phyloP scores from a whole-genome alignment of 1,140 invertebrate species.

The Zaprionus vittiger region DNA sequence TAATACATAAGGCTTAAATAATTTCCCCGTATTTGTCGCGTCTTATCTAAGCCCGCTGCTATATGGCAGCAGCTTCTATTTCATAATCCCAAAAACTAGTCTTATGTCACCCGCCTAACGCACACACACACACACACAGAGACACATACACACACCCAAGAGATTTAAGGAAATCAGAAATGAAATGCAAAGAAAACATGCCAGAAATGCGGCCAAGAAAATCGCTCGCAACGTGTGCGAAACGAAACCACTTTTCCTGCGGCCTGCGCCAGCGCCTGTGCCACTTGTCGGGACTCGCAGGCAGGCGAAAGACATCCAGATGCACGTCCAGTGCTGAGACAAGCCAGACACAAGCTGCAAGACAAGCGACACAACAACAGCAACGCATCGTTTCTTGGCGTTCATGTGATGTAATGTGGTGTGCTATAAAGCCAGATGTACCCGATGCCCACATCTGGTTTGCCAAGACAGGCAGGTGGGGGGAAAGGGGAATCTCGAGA shows the following conservation, averaged over 20 bases:
- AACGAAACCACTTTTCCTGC: conserved; percentile 64
- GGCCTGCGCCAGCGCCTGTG: conserved; percentile 31
- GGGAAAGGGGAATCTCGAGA: background rate
- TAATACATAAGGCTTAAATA: background rate
- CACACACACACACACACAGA: conserved; percentile 1
- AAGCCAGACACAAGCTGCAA: background rate
- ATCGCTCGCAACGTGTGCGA: conserved; percentile 51
- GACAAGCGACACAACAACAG: conserved; percentile 7
- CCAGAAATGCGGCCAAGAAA: conserved; percentile 43
- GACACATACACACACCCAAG: conserved; percentile 59
- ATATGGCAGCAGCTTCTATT: conserved; percentile 31
- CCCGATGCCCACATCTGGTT: conserved; percentile 32
- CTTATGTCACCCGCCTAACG: conserved; percentile 70
- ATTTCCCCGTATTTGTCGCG: background rate
- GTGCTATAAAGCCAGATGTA: conserved; percentile 50
- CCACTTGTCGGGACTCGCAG: conserved; percentile 23
- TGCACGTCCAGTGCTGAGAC: background rate
- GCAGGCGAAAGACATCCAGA: conserved; percentile 50
- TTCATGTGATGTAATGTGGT: conserved; percentile 68
- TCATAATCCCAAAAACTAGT: conserved; percentile 46
- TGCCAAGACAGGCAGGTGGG: conserved; percentile 2
- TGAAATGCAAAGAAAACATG: conserved; percentile 21
- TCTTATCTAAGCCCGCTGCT: conserved; percentile 2
- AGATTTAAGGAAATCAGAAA: conserved; percentile 77
- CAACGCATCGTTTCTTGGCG: conserved; percentile 66